These are phyloP conservation scores for Nezara viridula DNA, from an alignment of 2,888 invertebrate genomes.

Conservation along the genomic window DNA sequence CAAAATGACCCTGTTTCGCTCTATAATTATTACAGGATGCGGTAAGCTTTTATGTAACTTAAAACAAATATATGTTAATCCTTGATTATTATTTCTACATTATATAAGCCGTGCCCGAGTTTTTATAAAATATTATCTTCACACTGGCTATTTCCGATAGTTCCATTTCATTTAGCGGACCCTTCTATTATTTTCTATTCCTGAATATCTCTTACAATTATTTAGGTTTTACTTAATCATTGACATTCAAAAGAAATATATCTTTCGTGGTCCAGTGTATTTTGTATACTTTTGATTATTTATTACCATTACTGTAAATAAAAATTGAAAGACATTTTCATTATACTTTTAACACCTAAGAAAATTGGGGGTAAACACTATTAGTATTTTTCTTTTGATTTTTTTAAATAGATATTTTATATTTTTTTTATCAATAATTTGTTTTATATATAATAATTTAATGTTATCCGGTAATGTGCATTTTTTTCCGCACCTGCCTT, in stretches of 20 bases:
- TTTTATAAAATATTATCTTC: neutral
- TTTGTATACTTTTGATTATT: no score
- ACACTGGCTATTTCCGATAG: neutral
- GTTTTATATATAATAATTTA: no score
- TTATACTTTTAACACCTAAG: no score
- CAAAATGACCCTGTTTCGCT: neutral
- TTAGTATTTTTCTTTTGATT: no score
- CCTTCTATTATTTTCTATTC: neutral
- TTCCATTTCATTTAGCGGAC: neutral
- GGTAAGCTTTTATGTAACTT: neutral
- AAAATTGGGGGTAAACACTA: no score
- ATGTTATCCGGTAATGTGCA: no score
- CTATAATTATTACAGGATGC: neutral
- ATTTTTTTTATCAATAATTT: no score
- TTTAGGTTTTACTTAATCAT: neutral
- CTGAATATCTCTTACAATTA: neutral
- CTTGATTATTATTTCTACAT: neutral
- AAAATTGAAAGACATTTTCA: no score
- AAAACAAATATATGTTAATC: slow-evolving; percentile 13
- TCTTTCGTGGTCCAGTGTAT: no score
- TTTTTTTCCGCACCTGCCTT: no score
- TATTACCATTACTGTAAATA: no score
- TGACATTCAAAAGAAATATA: neutral
- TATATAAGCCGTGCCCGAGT: neutral
- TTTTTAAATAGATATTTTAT: no score